Evolutionary conservation across 2,113 vertebrate species (phyloP), one percentile per base, ranked within the genome.

Genomic region (Orientallactaga bullata): DNA sequence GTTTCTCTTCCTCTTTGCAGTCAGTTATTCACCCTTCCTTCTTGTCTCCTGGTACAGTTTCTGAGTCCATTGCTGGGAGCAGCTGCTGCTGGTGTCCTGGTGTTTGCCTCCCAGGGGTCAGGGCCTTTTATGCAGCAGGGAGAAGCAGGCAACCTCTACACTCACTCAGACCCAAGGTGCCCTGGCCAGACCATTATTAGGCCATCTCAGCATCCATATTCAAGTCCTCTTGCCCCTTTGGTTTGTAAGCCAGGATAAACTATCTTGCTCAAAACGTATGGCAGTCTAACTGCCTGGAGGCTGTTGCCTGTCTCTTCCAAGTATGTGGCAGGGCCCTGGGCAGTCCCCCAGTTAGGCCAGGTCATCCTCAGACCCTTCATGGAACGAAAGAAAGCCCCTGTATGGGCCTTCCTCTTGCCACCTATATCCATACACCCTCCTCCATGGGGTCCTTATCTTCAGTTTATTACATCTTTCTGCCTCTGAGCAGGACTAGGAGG

Each of bases 171-270:
- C n/a, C 13, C 5, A 32, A 51, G n/a, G 24, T 26, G 17, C 18
- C 7, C 65, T 26, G 10, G 10, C 17, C 42, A 39, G 47, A 35
- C 17, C 23, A 21, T 23, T 80, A 26, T 39, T 10, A 32, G 39
- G 58, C 30, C 26, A 2, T 7, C 63, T 23, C 6, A 2, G 7
- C 32, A 60, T 51, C 78, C 18, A 26, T 5, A 26, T 30, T 42
- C 6, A 26, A 0, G 0, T 37, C 0, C 17, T 58, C 35, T 60
- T 11, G 24, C 3, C n/a, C 7, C 47, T 1, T 51, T 8, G 65
- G 37, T 39, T 89, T 63, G 37, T 17, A 55, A 39, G n/a, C 2
- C 30, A 68, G 71, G 79, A 42, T 58, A 12, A 30, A 18, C 9
- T 2, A 1, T 13, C 71, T 60, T 63, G 17, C 63, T 74, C 37